Conservation (phyloP, 1,140 invertebrate genomes). For the Andricus grossulariae region DNA sequence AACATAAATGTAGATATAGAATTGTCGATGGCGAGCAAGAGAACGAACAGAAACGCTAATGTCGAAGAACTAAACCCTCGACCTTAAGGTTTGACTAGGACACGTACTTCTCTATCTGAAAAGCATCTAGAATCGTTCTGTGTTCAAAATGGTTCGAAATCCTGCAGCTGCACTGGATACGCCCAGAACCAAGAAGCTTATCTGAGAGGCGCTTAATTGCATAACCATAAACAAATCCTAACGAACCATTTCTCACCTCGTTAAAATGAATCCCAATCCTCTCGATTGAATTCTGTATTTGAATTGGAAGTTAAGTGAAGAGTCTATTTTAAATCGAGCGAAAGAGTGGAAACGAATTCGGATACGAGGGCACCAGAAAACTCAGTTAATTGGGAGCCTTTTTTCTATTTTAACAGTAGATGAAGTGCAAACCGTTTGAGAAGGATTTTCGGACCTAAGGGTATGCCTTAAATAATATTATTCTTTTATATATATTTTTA, state of each 20-base stretch:
- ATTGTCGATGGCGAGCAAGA: background rate
- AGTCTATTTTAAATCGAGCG: background rate
- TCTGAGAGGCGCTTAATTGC: background rate
- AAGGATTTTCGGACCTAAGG: too few relatives aligned
- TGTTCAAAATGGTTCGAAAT: slow-evolving; percentile 1
- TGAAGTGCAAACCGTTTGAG: too few relatives aligned
- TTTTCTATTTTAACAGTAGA: too few relatives aligned
- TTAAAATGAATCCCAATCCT: background rate
- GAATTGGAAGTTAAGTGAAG: background rate
- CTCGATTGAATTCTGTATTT: background rate
- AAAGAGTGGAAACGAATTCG: background rate
- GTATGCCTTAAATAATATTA: too few relatives aligned
- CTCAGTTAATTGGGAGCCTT: too few relatives aligned
- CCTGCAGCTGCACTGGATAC: background rate
- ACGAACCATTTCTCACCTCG: slow-evolving; percentile 9
- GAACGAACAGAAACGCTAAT: background rate
- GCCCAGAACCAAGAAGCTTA: background rate
- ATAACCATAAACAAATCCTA: background rate
- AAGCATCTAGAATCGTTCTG: background rate
- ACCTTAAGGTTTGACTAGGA: background rate
- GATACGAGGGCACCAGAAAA: too few relatives aligned
- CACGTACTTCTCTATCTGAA: background rate
- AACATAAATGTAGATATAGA: background rate
- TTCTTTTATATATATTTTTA: too few relatives aligned
- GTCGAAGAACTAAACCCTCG: slow-evolving; percentile 11